Evolutionary conservation across 2,113 vertebrate genomes (phyloP).

Genomic region (Eonycteris spelaea): DNA sequence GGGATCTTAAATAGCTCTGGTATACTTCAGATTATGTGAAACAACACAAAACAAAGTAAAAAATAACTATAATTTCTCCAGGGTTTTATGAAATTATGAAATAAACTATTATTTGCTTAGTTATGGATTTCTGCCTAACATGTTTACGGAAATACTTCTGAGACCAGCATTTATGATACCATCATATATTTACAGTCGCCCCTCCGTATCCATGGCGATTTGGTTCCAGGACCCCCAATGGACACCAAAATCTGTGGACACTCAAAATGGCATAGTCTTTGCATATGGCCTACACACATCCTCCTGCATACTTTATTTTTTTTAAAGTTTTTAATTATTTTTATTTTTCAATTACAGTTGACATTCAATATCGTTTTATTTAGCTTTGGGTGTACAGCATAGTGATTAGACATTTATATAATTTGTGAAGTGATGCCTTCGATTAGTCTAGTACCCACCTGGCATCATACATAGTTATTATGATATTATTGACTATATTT

Average conservation of each 20-base stretch:
- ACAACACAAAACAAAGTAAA: conserved; percentile 2
- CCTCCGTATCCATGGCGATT: not conserved
- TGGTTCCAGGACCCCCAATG: too few relatives aligned
- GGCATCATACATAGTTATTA: too few relatives aligned
- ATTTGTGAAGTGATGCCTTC: too few relatives aligned
- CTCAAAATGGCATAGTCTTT: not conserved
- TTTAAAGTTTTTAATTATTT: too few relatives aligned
- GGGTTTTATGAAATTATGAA: not conserved
- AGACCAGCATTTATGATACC: not conserved
- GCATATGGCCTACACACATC: not conserved
- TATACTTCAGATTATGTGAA: not conserved
- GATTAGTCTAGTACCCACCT: too few relatives aligned
- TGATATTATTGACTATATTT: too few relatives aligned
- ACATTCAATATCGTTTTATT: too few relatives aligned
- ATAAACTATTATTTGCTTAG: not conserved
- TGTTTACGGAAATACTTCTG: not conserved
- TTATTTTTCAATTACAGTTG: too few relatives aligned
- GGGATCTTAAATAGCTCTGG: not conserved
- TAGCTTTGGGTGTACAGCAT: too few relatives aligned
- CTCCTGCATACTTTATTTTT: not conserved
- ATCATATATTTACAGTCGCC: not conserved
- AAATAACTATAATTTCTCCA: not conserved
- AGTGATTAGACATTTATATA: too few relatives aligned
- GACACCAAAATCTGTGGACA: too few relatives aligned
- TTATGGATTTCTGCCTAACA: not conserved